A percentile compares a stretch with the other conserved stretches of the same genome.
phyloP scores from a whole-genome alignment of 2,113 vertebrate species.

The Eira barbara region DNA sequence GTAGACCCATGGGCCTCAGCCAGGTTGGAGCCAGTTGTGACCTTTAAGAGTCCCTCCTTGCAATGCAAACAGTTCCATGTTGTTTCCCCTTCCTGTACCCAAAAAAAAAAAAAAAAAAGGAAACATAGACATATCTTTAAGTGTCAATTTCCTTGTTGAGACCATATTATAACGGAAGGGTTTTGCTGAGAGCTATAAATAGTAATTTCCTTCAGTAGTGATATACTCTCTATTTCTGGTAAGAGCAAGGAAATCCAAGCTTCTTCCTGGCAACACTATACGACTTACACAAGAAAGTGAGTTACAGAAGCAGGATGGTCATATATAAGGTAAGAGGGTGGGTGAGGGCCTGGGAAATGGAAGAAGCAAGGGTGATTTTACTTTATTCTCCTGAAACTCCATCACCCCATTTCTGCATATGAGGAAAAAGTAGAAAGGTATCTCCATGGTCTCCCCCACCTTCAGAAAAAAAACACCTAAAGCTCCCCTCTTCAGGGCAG shows the following conservation, averaged over 20 bases:
- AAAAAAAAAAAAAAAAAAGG: background rate
- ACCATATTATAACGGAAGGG: slow-evolving; percentile 68
- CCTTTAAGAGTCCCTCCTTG: slow-evolving; percentile 56
- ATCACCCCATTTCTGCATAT: background rate
- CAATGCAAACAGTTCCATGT: slow-evolving; percentile 69
- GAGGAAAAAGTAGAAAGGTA: background rate
- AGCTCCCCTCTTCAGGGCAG: background rate
- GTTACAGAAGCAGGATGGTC: background rate
- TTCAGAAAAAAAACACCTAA: background rate
- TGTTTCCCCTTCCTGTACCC: slow-evolving; percentile 76
- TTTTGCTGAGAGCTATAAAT: slow-evolving; percentile 36
- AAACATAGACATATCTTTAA: slow-evolving; percentile 57
- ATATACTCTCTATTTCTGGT: slow-evolving; percentile 40
- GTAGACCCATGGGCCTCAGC: background rate
- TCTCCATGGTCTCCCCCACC: background rate
- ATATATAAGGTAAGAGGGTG: background rate
- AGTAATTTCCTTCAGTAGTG: slow-evolving; percentile 66
- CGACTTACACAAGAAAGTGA: background rate
- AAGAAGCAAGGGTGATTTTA: background rate
- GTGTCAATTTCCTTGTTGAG: slow-evolving; percentile 73
- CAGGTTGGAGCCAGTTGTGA: background rate
- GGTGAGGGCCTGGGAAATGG: background rate
- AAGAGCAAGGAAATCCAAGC: slow-evolving; percentile 50
- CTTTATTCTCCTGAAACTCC: background rate
- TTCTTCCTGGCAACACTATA: background rate